Evolutionary conservation across 2,113 vertebrate genomes (phyloP).

Genomic region (Xiphorhynchus elegans): DNA sequence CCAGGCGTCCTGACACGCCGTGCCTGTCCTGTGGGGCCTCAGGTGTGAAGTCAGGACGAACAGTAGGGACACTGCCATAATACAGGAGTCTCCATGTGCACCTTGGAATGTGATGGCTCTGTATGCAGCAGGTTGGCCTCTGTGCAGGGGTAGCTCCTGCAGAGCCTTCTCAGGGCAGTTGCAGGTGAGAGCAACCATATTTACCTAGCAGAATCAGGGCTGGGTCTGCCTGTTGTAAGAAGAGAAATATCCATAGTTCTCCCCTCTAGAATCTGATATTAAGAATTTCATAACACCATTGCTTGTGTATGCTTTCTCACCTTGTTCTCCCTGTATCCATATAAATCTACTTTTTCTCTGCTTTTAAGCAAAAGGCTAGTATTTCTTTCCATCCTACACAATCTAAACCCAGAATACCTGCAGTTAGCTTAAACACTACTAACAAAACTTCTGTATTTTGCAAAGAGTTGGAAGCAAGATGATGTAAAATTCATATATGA

Average conservation of each 20-base stretch:
- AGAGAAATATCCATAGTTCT: not conserved
- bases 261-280: not conserved
- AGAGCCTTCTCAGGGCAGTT: not conserved
- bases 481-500: slow-evolving; percentile 21
- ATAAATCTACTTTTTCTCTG: not conserved
- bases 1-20: rapidly evolving
- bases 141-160: not conserved
- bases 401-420: slow-evolving; percentile 27
- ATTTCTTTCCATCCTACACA: slow-evolving; percentile 34
- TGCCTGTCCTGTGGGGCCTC: rapidly evolving
- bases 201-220: not conserved
- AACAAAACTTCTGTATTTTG: slow-evolving; percentile 23
- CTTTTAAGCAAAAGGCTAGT: not conserved
- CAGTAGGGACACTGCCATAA: not conserved
- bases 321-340: not conserved
- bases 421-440: slow-evolving; percentile 40
- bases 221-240: not conserved
- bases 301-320: not conserved
- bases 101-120: not conserved
- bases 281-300: not conserved
- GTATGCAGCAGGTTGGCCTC: rapidly evolving
- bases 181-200: not conserved
- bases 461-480: not conserved
- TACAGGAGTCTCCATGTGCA: not conserved
- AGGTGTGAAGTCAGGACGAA: not conserved